A percentile compares a stretch with the other conserved stretches of the same genome.
Evolutionary conservation across 1,140 invertebrate genomes (phyloP).

Genomic region (Drosophila ercepeae): DNA sequence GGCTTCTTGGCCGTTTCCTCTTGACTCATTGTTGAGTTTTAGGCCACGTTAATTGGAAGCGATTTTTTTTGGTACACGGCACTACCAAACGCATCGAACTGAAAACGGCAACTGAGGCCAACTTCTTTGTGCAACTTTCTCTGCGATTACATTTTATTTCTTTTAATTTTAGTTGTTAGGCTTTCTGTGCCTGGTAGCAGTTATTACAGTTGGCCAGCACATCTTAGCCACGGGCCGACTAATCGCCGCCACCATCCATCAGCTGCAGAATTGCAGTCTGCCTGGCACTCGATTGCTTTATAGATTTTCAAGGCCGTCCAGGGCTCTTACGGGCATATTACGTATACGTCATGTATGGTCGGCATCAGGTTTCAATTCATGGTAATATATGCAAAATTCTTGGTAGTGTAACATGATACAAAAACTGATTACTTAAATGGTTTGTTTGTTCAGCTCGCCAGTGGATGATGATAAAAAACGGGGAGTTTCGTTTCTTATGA

Average conservation of each 20-base stretch:
- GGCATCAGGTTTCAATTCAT: conserved; percentile 42
- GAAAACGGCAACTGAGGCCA: conserved; percentile 49
- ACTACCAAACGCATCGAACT: conserved; percentile 55
- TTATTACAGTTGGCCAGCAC: conserved; percentile 74
- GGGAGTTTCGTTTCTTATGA: background rate
- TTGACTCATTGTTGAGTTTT: background rate
- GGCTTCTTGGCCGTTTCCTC: conserved; percentile 12
- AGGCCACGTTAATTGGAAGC: conserved; percentile 44
- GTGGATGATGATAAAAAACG: background rate
- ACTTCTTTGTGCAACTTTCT: conserved; percentile 50
- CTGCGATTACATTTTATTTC: conserved; percentile 50
- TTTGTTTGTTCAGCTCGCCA: conserved; percentile 35
- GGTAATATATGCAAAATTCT: conserved; percentile 65
- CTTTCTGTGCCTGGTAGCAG: conserved; percentile 65
- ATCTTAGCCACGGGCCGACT: conserved; percentile 46
- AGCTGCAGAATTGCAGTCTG: conserved; percentile 29
- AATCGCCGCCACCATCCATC: conserved; percentile 29
- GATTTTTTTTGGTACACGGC: background rate
- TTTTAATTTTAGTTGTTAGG: conserved; percentile 39
- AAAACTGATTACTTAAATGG: conserved; percentile 21
- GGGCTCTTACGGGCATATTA: conserved; percentile 17
- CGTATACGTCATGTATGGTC: conserved; percentile 60
- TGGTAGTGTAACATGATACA: conserved; percentile 49
- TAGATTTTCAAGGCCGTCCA: conserved; percentile 17
- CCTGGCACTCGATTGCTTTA: conserved; percentile 39